These are phyloP conservation scores for Gasterosteus nipponicus DNA, from an alignment of 2,113 vertebrate species.

Conservation along the genomic window DNA sequence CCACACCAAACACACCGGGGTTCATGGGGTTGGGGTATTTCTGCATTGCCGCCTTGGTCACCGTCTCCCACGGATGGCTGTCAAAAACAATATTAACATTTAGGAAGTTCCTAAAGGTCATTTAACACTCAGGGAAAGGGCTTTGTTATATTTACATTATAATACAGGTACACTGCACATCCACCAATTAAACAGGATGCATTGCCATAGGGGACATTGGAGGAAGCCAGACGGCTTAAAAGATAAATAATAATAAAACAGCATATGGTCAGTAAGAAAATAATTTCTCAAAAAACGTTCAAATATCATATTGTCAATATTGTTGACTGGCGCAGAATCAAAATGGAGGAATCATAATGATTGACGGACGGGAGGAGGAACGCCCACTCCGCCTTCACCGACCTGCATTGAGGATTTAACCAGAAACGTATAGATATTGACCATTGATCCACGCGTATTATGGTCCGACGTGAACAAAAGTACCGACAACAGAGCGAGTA, in stretches of 20 bases:
- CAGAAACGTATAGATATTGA: conserved; percentile 16
- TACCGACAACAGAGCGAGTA: background rate
- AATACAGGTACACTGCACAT: background rate
- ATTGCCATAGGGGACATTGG: background rate
- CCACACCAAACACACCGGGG: conserved; percentile 93
- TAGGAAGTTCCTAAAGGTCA: background rate
- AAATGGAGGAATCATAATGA: conserved; percentile 7
- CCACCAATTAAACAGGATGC: background rate
- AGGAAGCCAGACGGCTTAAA: background rate
- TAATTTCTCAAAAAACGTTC: background rate
- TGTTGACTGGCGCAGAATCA: background rate
- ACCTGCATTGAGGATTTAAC: background rate
- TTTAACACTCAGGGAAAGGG: background rate
- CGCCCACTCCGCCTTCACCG: conserved; percentile 20
- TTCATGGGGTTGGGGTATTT: conserved; percentile 99
- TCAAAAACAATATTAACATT: background rate
- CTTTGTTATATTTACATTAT: background rate
- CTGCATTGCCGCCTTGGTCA: conserved; percentile 96
- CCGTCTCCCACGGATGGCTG: conserved; percentile 97
- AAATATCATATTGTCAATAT: background rate
- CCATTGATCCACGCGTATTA: background rate
- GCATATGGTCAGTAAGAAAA: no score
- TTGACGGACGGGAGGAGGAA: background rate
- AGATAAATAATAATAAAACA: no score
- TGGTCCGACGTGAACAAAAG: accelerated